Base-by-base conservation (phyloP, 2,797 vertebrate species). In the Gouania willdenowi region DNA sequence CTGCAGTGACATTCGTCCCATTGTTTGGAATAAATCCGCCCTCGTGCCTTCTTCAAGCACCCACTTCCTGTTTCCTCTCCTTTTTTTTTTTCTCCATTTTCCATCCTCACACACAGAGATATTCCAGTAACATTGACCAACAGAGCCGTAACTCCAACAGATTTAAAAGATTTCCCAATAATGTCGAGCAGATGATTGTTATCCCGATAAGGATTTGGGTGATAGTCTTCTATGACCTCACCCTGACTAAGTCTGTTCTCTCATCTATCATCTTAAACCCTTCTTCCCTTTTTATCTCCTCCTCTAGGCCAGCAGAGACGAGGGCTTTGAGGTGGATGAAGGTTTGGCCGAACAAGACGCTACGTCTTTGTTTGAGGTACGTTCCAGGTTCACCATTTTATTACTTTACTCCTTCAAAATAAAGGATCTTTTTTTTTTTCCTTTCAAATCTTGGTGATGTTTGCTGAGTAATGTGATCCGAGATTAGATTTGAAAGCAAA, bases 321-420 rank as follows among this genome's bases (percentile, higher is more conserved):
- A 94, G 47, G 87, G 75, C n/a, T 87, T 82, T 0, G 81, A 91
- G 13, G 87, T 95, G 63, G 89, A 94, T n/a, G 82, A 87, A 52
- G 87, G 33, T 4, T 83, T 92, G 11, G 94, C 96, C 1, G 87
- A 89, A 48, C 81, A 88, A 56, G 96, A 99, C 41, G 96, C 96
- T 15, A 60, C 83, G 5, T 86, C 92, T 16, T 75, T 99, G 59
- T 89, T 95, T 42, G 90, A 97, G 57, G 96, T 98, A 78, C 77
- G 73, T 37, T 44, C 28, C 30, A 19, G 22, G 14, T 40, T 11
- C 16, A 28, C 12, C 20, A 36, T 26, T 12, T 23, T 8, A 14
- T 22, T 8, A 14, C 8, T 4, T 7, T 30, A 24, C 13, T 26
- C 34, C 8, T 32, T 48, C 8, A 25, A 40, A 3, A 52, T 11